Base-by-base conservation (phyloP, 2,113 vertebrate species). In the Pterocles orientalis region DNA sequence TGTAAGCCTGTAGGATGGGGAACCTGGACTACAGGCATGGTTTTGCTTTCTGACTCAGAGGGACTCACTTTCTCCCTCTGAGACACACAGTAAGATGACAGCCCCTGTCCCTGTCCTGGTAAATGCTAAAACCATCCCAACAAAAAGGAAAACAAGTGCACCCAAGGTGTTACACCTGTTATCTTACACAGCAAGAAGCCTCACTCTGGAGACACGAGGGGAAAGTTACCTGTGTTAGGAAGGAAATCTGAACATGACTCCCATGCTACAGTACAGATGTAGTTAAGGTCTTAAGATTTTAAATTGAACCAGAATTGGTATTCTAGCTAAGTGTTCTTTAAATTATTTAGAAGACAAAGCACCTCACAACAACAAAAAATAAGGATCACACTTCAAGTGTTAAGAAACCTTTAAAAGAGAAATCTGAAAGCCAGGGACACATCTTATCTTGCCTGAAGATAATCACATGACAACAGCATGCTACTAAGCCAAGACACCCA, bases 381-480 rank as follows among this genome's bases (percentile, higher is more conserved):
- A 65, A 48, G 14, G 11, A n/a, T 31, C 1, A 7, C 19, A 34
- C 53, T 64, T 79, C 11, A 82, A 72, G 45, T 7, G 8, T 43
- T 88, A 81, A 62, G 61, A 70, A 88, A 39, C 10, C 39, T 53
- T 84, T 36, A 36, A 21, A 73, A 45, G 45, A 57, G 7, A 51
- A 75, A 71, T 60, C 56, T 48, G 21, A 82, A 94, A 86, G 69
- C 29, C 43, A 78, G 68, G 51, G 31, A 69, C 60, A 73, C 47
- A 81, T 48, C 73, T 92, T 69, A 50, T 83, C 61, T 88, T 45
- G 71, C 60, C 57, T 93, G 85, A 93, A 88, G 79, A 94, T 81
- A 81, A 83, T 81, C 92, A 93, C 48, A 53, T 90, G 80, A 96
- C 76, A 92, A 82, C 28, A 86, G n/a, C 72, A 88, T 12, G 39